Base-by-base conservation (phyloP, 2,888 invertebrate genomes). In the Eupithecia dodoneata region DNA sequence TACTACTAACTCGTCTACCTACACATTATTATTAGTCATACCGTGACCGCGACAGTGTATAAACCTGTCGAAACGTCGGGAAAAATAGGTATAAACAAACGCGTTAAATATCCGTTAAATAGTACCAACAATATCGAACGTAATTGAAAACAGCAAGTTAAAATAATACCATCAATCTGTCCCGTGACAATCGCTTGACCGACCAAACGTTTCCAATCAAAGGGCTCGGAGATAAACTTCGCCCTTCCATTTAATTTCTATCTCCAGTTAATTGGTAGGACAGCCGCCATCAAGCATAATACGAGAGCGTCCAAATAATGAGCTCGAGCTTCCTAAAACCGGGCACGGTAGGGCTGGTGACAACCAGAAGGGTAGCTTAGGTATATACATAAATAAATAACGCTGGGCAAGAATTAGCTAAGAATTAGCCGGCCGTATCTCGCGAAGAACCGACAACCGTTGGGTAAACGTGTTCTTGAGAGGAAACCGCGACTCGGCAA, bases 251-350 rank as follows among this genome's bases (percentile, higher is more conserved):
- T 87, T 87, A 86, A 88, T 88, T 88, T 88, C 85, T 84, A 85
- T 79, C 82, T 82, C 84, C 81, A 78, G 84, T 87, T 89, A 89
- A 90, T 89, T 88, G 87, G 84, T 80, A 85, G 83, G 83, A 88
- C 86, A 86, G 86, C 84, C 81, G 86, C 85, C 84, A 88, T 88
- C 88, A 86, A 84, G 82, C 83, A 85, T 84, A 86, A 85, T 83
- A 84, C 84, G 83, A 83, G 82, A 76, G 82, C 83, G 85, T 85
- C 85, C 86, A 87, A 88, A 88, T 88, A 88, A 88, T 88, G 87
- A 87, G 86, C 83, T 78, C 81, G 79, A 83, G 83, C 84, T 84
- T 83, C 87, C 86, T 87, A 88, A 88, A 89, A 82, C 84, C 83
- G 79, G 44, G 13, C 4, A 12, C 65, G 65, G 5, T 41, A 41